Percentiles rank a stretch among this genome's conserved stretches.
Evolutionary conservation across 2,797 vertebrate species (phyloP).

Genomic region (Pangasius krempfi): DNA sequence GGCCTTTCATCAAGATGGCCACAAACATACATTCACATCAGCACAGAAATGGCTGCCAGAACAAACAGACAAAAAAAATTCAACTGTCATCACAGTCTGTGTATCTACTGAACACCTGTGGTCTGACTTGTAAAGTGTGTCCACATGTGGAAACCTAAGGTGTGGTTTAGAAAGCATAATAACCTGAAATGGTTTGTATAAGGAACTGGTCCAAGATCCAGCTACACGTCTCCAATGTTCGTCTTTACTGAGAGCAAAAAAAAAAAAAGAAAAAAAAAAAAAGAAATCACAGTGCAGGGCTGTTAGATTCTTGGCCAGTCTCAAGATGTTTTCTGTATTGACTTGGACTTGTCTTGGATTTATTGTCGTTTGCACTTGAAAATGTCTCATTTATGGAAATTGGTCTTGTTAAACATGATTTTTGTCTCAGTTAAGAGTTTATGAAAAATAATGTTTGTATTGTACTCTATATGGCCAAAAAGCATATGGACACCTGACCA

Average conservation of each 20-base stretch:
- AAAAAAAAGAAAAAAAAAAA: background rate
- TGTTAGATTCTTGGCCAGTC: background rate
- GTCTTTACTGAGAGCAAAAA: background rate
- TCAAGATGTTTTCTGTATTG: background rate
- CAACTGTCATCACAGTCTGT: background rate
- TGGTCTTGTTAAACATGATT: background rate
- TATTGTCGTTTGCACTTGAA: background rate
- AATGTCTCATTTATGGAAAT: background rate
- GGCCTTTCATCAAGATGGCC: slow-evolving; percentile 3
- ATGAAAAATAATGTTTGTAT: background rate
- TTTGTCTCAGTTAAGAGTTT: background rate
- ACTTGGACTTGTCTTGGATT: background rate
- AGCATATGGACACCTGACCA: background rate
- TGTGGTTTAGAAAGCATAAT: too few relatives aligned
- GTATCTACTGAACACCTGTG: background rate
- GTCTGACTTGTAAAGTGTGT: background rate
- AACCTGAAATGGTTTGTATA: background rate
- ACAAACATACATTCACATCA: background rate
- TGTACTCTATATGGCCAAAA: background rate
- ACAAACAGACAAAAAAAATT: background rate
- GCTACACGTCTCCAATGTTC: background rate
- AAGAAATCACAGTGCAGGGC: background rate
- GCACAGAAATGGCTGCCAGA: background rate
- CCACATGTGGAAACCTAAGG: background rate
- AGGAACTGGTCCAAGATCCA: background rate